Evolutionary conservation across 2,113 vertebrate species (phyloP).

Genomic region (Phrynocephalus versicolor): DNA sequence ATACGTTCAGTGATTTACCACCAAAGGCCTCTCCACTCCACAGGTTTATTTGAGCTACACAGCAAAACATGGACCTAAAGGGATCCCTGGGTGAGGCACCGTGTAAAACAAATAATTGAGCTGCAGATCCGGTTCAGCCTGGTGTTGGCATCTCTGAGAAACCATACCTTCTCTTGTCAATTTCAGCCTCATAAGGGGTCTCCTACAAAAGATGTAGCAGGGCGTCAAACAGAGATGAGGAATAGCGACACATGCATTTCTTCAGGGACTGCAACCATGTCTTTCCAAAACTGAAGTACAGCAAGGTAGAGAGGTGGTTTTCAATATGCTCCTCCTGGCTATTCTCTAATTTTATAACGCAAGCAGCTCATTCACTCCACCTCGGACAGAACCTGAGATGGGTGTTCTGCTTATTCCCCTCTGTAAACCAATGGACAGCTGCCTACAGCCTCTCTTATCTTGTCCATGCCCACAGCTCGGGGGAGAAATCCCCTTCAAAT

Average conservation of each 20-base stretch:
- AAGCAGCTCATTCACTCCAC: background rate
- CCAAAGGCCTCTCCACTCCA: no score
- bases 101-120: slow-evolving; percentile 23
- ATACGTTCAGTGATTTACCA: background rate
- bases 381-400: background rate
- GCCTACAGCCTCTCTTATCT: background rate
- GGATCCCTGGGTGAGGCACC: background rate
- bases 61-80: slow-evolving; percentile 4
- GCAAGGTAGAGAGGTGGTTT: background rate
- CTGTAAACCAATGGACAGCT: background rate
- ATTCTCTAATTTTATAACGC: background rate
- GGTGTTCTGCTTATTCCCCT: no score
- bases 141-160: background rate
- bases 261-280: background rate
- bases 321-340: background rate
- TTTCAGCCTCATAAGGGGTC: slow-evolving; percentile 3
- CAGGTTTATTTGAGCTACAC: no score
- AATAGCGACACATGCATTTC: slow-evolving; percentile 17
- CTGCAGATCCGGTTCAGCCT: background rate
- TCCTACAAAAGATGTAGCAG: background rate
- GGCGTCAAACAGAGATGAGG: background rate
- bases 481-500: background rate
- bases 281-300: background rate
- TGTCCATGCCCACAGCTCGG: background rate
- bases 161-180: slow-evolving; percentile 1